These are phyloP conservation scores for Diplosoma virens DNA, from an alignment of 23 tunicate genomes.

Conservation along the genomic window DNA sequence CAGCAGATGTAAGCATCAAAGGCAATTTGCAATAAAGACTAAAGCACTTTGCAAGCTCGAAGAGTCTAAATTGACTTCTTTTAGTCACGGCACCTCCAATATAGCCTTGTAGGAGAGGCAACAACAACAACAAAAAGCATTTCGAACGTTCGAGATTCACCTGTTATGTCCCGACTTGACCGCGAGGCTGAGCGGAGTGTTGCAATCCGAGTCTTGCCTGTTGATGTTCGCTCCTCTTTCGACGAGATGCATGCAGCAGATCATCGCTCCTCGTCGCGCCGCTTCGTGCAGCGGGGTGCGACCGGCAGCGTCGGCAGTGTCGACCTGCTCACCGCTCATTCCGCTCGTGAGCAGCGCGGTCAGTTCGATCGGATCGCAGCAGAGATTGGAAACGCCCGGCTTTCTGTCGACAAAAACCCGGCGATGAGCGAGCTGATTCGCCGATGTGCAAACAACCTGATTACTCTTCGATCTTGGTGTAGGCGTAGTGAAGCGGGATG, in stretches of 20 bases:
- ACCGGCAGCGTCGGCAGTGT: constrained; percentile 66
- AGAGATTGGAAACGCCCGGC: neutral
- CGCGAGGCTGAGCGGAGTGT: constrained; percentile 92
- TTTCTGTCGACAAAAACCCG: neutral
- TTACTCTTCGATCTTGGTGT: constrained; percentile 70
- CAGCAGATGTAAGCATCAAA: too few species aligned
- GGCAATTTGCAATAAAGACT: too few species aligned
- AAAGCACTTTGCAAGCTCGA: too few species aligned
- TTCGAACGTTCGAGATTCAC: too few species aligned
- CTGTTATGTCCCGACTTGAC: constrained; percentile 96
- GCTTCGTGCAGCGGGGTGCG: constrained; percentile 95
- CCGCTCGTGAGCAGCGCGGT: constrained; percentile 85
- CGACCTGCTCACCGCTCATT: constrained; percentile 73
- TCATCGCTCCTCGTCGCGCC: constrained; percentile 57
- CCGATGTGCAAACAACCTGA: neutral
- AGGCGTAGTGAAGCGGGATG: constrained; percentile 93
- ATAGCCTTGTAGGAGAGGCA: too few species aligned
- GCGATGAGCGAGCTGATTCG: neutral
- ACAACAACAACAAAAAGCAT: too few species aligned
- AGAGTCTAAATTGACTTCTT: too few species aligned
- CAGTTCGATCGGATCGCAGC: constrained; percentile 92
- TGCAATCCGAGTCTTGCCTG: constrained; percentile 79
- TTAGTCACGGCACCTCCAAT: too few species aligned
- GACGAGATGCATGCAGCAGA: constrained; percentile 82
- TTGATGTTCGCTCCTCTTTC: constrained; percentile 90